Evolutionary conservation across 2,888 invertebrate species (phyloP).

Genomic region (Drosophila prolongata): DNA sequence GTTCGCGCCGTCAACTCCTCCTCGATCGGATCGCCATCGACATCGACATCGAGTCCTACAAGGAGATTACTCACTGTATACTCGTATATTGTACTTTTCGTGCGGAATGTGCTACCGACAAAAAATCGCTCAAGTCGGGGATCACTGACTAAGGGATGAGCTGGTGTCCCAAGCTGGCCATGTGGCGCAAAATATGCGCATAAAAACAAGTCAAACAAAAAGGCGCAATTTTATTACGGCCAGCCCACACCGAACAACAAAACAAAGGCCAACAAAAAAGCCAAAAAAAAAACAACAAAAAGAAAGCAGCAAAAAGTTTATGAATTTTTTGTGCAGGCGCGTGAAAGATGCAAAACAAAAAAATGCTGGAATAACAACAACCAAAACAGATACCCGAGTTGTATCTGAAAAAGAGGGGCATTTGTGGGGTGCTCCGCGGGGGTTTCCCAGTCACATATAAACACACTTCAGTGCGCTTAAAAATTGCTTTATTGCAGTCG

Average conservation of each 20-base stretch:
- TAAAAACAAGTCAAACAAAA: constrained; percentile 61
- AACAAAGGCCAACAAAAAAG: constrained; percentile 28
- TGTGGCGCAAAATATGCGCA: constrained; percentile 80
- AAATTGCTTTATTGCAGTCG: constrained; percentile 80
- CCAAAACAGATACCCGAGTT: constrained; percentile 70
- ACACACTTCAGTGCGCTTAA: constrained; percentile 80
- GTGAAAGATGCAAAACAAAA: constrained; percentile 76
- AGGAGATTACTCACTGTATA: background rate
- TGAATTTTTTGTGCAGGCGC: constrained; percentile 80
- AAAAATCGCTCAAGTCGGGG: constrained; percentile 64
- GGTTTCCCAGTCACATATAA: constrained; percentile 73
- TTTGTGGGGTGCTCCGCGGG: constrained; percentile 5
- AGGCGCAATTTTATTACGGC: constrained; percentile 75
- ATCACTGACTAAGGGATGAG: constrained; percentile 21
- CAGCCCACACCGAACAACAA: constrained; percentile 36
- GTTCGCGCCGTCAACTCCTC: constrained; percentile 53
- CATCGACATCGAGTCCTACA: background rate
- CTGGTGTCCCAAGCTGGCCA: constrained; percentile 52
- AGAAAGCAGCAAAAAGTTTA: constrained; percentile 63
- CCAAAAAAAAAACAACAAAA: constrained; percentile 21
- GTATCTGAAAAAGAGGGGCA: constrained; percentile 41
- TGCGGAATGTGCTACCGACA: constrained; percentile 55
- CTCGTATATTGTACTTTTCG: background rate
- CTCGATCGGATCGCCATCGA: constrained; percentile 15
- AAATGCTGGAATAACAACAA: constrained; percentile 39